phyloP scores from a whole-genome alignment of 2,113 vertebrate genomes.

The Rhombomys opimus region DNA sequence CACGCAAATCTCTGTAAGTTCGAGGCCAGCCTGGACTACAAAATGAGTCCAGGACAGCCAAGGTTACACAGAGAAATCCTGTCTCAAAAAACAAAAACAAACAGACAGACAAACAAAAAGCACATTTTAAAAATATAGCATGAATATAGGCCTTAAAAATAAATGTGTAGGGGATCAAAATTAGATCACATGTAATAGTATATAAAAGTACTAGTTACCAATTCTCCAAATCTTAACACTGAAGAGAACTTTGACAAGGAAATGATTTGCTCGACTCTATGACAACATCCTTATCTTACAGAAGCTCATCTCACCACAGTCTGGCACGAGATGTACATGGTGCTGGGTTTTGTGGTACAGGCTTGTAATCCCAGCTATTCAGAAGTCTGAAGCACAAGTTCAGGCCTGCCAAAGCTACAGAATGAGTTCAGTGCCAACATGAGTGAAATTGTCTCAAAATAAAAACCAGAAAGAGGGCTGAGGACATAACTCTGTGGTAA shows the following conservation, averaged over 20 bases:
- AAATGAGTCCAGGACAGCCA: too few relatives aligned
- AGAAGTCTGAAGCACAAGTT: not conserved
- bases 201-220: constrained; percentile 2
- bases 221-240: constrained; percentile 48
- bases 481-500: not conserved
- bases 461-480: not conserved
- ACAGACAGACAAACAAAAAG: too few relatives aligned
- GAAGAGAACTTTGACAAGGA: constrained; percentile 48
- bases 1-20: too few relatives aligned
- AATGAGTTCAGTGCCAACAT: not conserved
- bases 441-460: not conserved
- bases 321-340: not conserved
- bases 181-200: not conserved
- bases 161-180: not conserved
- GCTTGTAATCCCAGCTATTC: not conserved
- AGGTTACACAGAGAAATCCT: too few relatives aligned
- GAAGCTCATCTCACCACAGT: not conserved
- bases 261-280: not conserved
- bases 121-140: not conserved
- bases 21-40: too few relatives aligned
- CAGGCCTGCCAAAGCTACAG: not conserved
- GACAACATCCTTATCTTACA: not conserved
- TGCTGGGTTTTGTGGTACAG: not conserved
- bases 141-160: constrained; percentile 39
- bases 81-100: too few relatives aligned